Evolutionary conservation across 2,113 vertebrate genomes (phyloP).

Genomic region (Megaceryle torquata): DNA sequence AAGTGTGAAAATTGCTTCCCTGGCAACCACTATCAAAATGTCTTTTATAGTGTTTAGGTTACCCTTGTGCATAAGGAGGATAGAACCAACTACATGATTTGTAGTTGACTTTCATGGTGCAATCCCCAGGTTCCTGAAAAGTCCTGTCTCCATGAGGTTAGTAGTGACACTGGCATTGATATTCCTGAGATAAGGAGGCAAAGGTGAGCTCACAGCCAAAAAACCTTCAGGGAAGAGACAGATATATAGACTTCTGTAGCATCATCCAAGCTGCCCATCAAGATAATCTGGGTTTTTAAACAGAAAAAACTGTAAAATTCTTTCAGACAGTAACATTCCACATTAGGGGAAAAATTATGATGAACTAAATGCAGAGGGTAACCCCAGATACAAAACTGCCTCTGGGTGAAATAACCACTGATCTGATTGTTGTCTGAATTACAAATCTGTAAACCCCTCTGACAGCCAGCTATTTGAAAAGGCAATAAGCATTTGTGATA

Average conservation of each 20-base stretch:
- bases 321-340: not conserved
- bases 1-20: not conserved
- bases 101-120: not conserved
- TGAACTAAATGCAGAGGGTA: not conserved
- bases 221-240: not conserved
- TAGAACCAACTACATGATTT: not conserved
- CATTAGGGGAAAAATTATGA: conserved; percentile 4
- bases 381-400: not conserved
- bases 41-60: not conserved
- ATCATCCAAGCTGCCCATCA: conserved; percentile 31
- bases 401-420: conserved; percentile 21
- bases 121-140: not conserved
- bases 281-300: conserved; percentile 32
- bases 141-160: not conserved
- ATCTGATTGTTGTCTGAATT: conserved; percentile 45
- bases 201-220: not conserved
- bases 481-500: conserved; percentile 20
- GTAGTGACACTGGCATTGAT: not conserved
- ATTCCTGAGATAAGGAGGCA: not conserved
- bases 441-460: conserved; percentile 28
- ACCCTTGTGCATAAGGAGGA: not conserved
- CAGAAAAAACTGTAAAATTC: not conserved
- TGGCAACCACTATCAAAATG: not conserved
- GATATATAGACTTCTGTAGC: not conserved
- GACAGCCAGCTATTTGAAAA: conserved; percentile 40